Evolutionary conservation across 2,113 vertebrate species (phyloP).

Genomic region (human): DNA sequence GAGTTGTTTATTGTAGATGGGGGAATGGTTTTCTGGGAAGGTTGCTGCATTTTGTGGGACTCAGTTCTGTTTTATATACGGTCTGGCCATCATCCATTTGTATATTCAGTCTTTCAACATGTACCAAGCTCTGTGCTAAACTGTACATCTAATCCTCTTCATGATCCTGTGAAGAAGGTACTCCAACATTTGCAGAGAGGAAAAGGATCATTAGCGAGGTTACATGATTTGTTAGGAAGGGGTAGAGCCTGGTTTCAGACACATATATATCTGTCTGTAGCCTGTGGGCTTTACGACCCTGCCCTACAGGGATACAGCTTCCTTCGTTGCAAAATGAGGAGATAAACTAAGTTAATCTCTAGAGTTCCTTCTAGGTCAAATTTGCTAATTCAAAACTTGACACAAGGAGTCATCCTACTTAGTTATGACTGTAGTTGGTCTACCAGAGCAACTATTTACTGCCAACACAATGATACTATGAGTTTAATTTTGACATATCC

Average conservation of each 20-base stretch:
- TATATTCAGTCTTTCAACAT: neutral
- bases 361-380: neutral
- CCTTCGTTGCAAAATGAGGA: neutral
- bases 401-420: neutral
- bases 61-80: neutral
- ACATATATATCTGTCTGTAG: accelerated
- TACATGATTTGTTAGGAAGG: neutral
- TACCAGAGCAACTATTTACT: neutral
- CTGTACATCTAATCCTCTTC: neutral
- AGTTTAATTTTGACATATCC: neutral
- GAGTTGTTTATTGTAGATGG: neutral
- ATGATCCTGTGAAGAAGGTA: neutral
- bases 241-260: neutral
- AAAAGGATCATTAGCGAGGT: neutral
- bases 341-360: neutral
- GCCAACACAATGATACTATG: neutral
- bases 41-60: no score
- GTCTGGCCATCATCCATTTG: neutral
- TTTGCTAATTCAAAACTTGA: neutral
- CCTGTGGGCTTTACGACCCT: neutral
- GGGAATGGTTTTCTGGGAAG: neutral
- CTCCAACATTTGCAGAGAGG: neutral
- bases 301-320: neutral
- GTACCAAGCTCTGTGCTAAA: neutral
- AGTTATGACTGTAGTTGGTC: neutral